A percentile compares a stretch with the other conserved stretches of the same genome.
These are phyloP conservation scores for Argya squamiceps DNA, from an alignment of 2,797 vertebrate species.

Conservation along the genomic window DNA sequence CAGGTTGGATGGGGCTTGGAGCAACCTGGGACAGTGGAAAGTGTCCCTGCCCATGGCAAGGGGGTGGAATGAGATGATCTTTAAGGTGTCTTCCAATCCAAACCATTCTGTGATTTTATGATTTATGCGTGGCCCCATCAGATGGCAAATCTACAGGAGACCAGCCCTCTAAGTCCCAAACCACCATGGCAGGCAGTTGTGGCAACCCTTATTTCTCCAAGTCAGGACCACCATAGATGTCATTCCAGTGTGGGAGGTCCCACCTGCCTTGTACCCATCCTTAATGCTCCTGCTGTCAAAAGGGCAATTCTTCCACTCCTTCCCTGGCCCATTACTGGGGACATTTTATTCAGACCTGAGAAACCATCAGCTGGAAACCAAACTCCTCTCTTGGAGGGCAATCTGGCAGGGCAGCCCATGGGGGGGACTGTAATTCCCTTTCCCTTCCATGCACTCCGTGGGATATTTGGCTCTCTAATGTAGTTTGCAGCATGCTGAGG, in stretches of 20 bases:
- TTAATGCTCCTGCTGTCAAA: neutral
- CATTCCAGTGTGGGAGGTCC: accelerated
- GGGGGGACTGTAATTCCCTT: accelerated
- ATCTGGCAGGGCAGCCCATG: neutral
- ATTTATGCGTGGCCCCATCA: neutral
- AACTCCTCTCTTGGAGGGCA: neutral
- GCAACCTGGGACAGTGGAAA: neutral
- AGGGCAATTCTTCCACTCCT: neutral
- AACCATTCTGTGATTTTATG: neutral
- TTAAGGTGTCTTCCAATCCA: neutral
- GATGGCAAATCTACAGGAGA: neutral
- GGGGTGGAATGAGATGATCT: neutral
- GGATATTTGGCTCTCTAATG: neutral
- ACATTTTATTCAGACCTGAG: neutral
- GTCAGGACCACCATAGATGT: neutral
- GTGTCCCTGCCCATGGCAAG: neutral
- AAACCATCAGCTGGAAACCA: neutral
- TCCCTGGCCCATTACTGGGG: too few species aligned
- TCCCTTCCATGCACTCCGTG: accelerated
- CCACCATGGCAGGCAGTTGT: neutral
- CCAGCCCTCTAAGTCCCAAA: neutral
- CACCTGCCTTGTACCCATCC: neutral
- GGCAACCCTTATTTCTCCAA: neutral
- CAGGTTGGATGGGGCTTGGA: accelerated
- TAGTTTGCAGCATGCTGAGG: neutral